A percentile compares a stretch with the other conserved stretches of the same genome.
Evolutionary conservation across 2,113 vertebrate genomes (phyloP).

Genomic region (Oryzias celebensis): DNA sequence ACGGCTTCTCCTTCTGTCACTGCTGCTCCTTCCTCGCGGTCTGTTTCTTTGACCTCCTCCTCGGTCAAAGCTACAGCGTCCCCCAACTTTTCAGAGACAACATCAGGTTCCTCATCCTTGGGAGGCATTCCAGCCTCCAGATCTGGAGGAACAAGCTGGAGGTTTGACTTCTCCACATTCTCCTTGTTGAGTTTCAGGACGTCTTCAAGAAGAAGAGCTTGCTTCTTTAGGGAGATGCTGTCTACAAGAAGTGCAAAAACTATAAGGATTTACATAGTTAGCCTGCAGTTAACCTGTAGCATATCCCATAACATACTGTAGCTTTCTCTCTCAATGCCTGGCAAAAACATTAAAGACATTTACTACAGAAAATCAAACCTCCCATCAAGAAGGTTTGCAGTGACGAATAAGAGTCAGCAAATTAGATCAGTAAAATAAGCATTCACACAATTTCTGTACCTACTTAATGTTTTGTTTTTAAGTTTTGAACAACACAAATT

Average conservation of each 20-base stretch:
- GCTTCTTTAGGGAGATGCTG: slow-evolving; percentile 67
- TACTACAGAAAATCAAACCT: too few species aligned
- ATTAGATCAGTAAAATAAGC: too few species aligned
- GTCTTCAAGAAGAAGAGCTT: slow-evolving; percentile 76
- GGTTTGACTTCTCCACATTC: slow-evolving; percentile 78
- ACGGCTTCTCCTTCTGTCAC: slow-evolving; percentile 22
- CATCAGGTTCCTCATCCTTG: slow-evolving; percentile 26
- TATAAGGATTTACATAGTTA: slow-evolving; percentile 5
- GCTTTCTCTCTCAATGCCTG: too few species aligned
- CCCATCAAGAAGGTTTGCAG: too few species aligned
- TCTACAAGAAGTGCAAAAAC: slow-evolving; percentile 69
- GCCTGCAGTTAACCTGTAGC: background rate
- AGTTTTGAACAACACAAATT: too few species aligned
- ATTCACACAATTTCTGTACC: too few species aligned
- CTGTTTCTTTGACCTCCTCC: slow-evolving; percentile 4
- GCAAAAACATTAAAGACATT: too few species aligned
- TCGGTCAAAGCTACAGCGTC: slow-evolving; percentile 28
- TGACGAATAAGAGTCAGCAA: too few species aligned
- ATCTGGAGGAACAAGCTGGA: slow-evolving; percentile 13
- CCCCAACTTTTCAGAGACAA: slow-evolving; percentile 16
- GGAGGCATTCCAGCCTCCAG: slow-evolving; percentile 35
- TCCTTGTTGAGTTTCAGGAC: slow-evolving; percentile 85
- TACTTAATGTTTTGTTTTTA: too few species aligned
- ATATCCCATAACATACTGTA: background rate
- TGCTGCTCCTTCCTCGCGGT: slow-evolving; percentile 9